phyloP scores from a whole-genome alignment of 2,113 vertebrate genomes.

The Plecturocebus donacophilus region DNA sequence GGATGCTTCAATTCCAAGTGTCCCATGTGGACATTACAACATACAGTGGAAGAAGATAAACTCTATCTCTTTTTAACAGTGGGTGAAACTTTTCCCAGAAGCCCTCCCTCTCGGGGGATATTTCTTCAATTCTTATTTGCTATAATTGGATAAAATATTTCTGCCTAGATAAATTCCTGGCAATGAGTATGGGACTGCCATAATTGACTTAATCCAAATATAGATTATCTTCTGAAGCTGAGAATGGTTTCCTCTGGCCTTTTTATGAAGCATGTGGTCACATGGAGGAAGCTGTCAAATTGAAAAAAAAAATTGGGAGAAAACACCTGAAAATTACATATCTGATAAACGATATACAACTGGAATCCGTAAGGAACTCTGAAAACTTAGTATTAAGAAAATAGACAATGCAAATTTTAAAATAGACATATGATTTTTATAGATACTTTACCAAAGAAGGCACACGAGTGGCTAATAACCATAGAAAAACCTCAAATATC shows the following conservation, averaged over 20 bases:
- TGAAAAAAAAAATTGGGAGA: background rate
- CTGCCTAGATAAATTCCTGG: background rate
- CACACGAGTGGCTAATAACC: background rate
- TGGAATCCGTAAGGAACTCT: background rate
- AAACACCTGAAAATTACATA: background rate
- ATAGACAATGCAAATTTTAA: background rate
- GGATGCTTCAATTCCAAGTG: background rate
- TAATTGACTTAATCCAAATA: background rate
- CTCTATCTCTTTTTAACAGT: background rate
- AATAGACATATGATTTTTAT: background rate
- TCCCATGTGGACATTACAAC: background rate
- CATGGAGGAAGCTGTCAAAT: background rate
- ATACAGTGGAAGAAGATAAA: background rate
- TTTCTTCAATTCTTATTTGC: background rate
- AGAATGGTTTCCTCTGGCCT: background rate
- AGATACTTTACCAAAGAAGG: background rate
- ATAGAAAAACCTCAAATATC: background rate
- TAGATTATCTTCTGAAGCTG: background rate
- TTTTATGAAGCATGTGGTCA: background rate
- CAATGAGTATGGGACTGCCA: background rate
- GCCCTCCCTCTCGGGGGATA: background rate
- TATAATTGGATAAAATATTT: background rate
- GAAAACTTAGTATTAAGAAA: background rate
- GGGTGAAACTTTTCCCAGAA: background rate
- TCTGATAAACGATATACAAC: background rate